Evolutionary conservation across 2,888 invertebrate species (phyloP), one percentile per base, ranked within the genome.

Genomic region (Spodoptera littoralis): DNA sequence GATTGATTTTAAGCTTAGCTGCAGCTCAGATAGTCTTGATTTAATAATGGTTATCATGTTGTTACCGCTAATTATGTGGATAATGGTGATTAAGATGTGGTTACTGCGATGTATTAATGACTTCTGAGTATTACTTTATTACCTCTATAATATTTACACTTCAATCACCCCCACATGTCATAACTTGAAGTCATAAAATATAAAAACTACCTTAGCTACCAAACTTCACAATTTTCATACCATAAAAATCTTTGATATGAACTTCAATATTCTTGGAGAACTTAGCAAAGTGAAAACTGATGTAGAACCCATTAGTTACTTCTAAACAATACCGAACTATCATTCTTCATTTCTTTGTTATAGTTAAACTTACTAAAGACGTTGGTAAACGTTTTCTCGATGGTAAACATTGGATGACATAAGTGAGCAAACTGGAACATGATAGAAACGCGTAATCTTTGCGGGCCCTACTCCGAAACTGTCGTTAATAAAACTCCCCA

Each of bases 401-500:
- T 57, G 58, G 59, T 79, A 84, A 85, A 84, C 84, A 84, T 63
- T 62, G 60, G 72, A 79, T 84, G 84, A 85, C 86, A 86, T 85
- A 85, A 88, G 86, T 82, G 84, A 83, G 72, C 81, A 83, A 85
- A 85, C 86, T 85, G 76, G 77, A 81, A 84, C 86, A 85, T 83
- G 87, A 87, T 88, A 87, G 86, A 84, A 87, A 81, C 82, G 76
- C 82, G 84, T 90, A 89, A 90, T 90, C 89, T 89, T 82, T 81
- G 70, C 77, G 79, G 80, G 76, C 86, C 84, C 84, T 82, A 77
- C 87, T 83, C 85, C 82, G 77, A 90, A 80, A 91, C 88, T 89
- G 90, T 90, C 92, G 92, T 92, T 92, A 92, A 90, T 90, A 90
- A 87, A 92, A 91, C 88, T 90, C 88, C 83, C 79, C 76, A 71